Percentiles rank a stretch among this genome's conserved stretches.
Conservation (phyloP, 2,888 invertebrate species). For the Scaptomyza flava region DNA sequence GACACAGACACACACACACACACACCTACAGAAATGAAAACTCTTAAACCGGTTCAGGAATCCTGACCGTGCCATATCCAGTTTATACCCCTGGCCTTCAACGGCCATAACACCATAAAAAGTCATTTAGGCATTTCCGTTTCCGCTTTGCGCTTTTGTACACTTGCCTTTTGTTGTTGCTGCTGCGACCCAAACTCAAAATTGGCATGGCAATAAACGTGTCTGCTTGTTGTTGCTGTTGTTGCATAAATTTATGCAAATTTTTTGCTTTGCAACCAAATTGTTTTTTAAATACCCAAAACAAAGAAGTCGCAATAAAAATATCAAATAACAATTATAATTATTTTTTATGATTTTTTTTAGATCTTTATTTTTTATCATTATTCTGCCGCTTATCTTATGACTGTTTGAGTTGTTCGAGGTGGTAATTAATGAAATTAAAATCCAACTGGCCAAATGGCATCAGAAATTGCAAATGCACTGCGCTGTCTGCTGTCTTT, state of each 20-base stretch:
- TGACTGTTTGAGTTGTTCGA: background rate
- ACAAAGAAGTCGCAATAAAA: slow-evolving; percentile 16
- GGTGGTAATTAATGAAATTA: slow-evolving; percentile 11
- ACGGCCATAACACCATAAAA: slow-evolving; percentile 67
- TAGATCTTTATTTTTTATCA: background rate
- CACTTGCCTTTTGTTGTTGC: slow-evolving; percentile 59
- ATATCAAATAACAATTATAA: slow-evolving; percentile 30
- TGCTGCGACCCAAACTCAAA: slow-evolving; percentile 60
- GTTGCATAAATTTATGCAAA: slow-evolving; percentile 72
- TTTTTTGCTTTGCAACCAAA: slow-evolving; percentile 57
- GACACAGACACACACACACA: slow-evolving; percentile 16
- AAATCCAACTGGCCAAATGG: slow-evolving; percentile 25
- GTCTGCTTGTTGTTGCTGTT: slow-evolving; percentile 28
- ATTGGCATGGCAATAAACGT: slow-evolving; percentile 79
- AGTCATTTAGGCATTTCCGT: slow-evolving; percentile 80
- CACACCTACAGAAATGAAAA: background rate
- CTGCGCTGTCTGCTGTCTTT: background rate
- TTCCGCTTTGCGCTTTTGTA: slow-evolving; percentile 75
- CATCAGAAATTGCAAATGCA: slow-evolving; percentile 47
- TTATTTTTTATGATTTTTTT: slow-evolving; percentile 42
- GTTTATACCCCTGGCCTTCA: slow-evolving; percentile 22
- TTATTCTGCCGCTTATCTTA: background rate
- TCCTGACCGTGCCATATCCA: background rate
- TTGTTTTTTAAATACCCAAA: slow-evolving; percentile 75
- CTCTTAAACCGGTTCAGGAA: background rate